Percentiles rank a stretch among this genome's conserved stretches.
phyloP scores from a whole-genome alignment of 2,888 invertebrate genomes.

The Drosophila mulleri region DNA sequence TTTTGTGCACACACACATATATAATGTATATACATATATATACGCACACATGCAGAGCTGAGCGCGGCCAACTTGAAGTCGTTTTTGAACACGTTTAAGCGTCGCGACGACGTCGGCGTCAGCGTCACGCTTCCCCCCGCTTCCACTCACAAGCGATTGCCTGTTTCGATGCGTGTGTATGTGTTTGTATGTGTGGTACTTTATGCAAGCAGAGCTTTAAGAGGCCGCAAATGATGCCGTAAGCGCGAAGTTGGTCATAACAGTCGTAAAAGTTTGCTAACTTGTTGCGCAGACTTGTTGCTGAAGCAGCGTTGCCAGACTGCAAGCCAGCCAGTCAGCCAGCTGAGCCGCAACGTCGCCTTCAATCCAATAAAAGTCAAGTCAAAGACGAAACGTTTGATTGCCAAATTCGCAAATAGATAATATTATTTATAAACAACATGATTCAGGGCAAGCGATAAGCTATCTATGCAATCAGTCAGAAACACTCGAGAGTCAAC shows the following conservation, averaged over 20 bases:
- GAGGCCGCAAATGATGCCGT: constrained; percentile 66
- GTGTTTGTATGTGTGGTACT: constrained; percentile 51
- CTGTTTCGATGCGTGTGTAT: constrained; percentile 14
- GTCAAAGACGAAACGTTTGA: background rate
- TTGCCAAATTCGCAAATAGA: background rate
- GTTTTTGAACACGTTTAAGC: constrained; percentile 67
- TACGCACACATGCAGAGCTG: constrained; percentile 16
- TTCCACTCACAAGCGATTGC: constrained; percentile 21
- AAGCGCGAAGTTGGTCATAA: constrained; percentile 79
- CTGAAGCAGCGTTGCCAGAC: constrained; percentile 62
- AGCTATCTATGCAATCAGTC: constrained; percentile 7
- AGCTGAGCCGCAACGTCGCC: constrained; percentile 9
- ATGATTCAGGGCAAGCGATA: constrained; percentile 26
- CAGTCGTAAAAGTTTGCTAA: constrained; percentile 72
- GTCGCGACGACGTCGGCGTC: constrained; percentile 14
- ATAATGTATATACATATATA: constrained; percentile 1
- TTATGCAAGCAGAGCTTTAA: constrained; percentile 72
- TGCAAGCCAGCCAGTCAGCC: background rate
- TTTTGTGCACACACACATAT: constrained; percentile 30
- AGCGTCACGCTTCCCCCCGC: background rate
- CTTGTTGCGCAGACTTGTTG: constrained; percentile 70
- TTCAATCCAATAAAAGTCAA: background rate
- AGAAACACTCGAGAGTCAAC: background rate
- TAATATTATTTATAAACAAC: background rate
- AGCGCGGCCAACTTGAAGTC: constrained; percentile 58